phyloP scores from a whole-genome alignment of 2,888 invertebrate genomes.

The Panopea generosa region DNA sequence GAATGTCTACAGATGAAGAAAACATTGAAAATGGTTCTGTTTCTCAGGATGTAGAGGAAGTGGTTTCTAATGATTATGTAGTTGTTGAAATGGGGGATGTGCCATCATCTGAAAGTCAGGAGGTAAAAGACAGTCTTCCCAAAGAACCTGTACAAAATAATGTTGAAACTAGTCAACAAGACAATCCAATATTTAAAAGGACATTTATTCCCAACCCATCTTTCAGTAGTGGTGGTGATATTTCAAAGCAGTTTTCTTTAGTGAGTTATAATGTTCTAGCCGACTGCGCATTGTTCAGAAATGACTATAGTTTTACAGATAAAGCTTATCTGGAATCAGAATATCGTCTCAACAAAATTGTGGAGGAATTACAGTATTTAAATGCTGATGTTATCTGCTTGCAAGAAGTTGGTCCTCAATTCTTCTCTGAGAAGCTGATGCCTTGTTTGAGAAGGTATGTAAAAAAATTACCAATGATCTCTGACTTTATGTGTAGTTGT shows the following conservation, averaged over 20 bases:
- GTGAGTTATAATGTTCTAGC: constrained; percentile 84
- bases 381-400: constrained; percentile 83
- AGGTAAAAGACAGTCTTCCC: constrained; percentile 72
- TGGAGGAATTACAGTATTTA: constrained; percentile 80
- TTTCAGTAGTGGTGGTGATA: constrained; percentile 58
- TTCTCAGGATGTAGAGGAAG: constrained; percentile 27
- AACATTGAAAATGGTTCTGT: constrained; percentile 40
- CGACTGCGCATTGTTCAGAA: constrained; percentile 79
- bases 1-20: constrained; percentile 33
- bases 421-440: constrained; percentile 69
- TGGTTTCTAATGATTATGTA: constrained; percentile 73
- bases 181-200: constrained; percentile 70
- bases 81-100: constrained; percentile 76
- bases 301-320: constrained; percentile 76
- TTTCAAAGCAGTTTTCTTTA: constrained; percentile 76
- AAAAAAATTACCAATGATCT: background rate
- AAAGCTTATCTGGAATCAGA: constrained; percentile 72
- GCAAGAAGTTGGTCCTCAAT: constrained; percentile 82
- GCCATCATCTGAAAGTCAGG: constrained; percentile 71
- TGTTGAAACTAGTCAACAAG: constrained; percentile 24
- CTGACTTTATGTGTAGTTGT: background rate
- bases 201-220: constrained; percentile 72
- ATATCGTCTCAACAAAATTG: constrained; percentile 76
- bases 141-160: constrained; percentile 18
- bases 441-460: constrained; percentile 75